These are phyloP conservation scores for Hypomecis punctinalis DNA, from an alignment of 2,888 invertebrate species.

Conservation along the genomic window DNA sequence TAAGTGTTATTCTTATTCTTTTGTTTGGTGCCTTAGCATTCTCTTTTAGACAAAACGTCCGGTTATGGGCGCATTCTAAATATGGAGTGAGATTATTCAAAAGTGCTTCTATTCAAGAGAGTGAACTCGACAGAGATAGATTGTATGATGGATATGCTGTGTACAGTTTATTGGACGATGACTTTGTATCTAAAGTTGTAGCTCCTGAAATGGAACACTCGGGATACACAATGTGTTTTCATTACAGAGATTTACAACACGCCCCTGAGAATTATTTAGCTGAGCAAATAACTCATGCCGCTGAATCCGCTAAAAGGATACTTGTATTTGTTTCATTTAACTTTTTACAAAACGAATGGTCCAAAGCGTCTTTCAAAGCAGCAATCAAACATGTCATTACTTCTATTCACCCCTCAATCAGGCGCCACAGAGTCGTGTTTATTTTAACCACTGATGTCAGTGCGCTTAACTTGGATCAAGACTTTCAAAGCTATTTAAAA, in stretches of 20 bases:
- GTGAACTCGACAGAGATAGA: slow-evolving; percentile 87
- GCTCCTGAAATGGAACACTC: slow-evolving; percentile 91
- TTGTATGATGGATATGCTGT: slow-evolving; percentile 95
- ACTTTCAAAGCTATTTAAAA: slow-evolving; percentile 89
- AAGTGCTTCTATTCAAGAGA: slow-evolving; percentile 84
- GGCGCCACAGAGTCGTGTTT: slow-evolving; percentile 85
- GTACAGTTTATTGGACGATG: slow-evolving; percentile 93
- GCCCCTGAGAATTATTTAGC: slow-evolving; percentile 86
- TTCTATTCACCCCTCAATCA: slow-evolving; percentile 87
- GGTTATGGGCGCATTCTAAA: slow-evolving; percentile 91
- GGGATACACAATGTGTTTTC: slow-evolving; percentile 87
- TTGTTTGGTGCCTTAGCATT: slow-evolving; percentile 89
- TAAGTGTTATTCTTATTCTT: slow-evolving; percentile 89
- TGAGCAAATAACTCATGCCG: slow-evolving; percentile 86
- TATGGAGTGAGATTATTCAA: slow-evolving; percentile 92
- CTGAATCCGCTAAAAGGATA: slow-evolving; percentile 88
- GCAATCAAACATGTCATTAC: slow-evolving; percentile 90
- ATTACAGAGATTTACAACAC: slow-evolving; percentile 87
- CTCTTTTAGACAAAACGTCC: slow-evolving; percentile 91
- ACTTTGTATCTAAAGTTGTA: slow-evolving; percentile 88
- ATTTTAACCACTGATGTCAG: slow-evolving; percentile 87
- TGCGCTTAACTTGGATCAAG: slow-evolving; percentile 89
- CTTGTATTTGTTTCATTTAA: slow-evolving; percentile 92
- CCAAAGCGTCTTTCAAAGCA: slow-evolving; percentile 91
- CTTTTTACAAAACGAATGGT: slow-evolving; percentile 94